Base-by-base conservation (phyloP, 2,797 vertebrate species). In the Steatocranus sp. region DNA sequence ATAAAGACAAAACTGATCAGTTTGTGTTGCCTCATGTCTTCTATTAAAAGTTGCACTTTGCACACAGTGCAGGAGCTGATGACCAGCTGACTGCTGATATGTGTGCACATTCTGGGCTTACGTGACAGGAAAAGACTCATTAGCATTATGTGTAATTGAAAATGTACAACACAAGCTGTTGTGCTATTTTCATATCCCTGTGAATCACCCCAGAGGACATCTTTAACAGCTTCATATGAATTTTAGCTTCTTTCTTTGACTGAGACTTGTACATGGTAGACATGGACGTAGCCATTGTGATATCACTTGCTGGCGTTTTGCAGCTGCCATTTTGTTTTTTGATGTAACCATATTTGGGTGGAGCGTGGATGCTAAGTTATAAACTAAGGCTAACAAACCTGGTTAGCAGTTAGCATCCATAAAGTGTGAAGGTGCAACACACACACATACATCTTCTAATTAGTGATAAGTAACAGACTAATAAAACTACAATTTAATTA, bases 1-100 rank as follows among this genome's bases (percentile, higher is more conserved):
- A 66, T 83, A n/a, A 91, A 93, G 58, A 81, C 83, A 34, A 83
- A 61, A 23, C 83, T 49, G 86, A 92, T 93, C 93, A 92, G 56
- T 75, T 63, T 85, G 85, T 46, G 20, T 88, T 36, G 61, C 83
- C 75, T 83, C 46, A 6, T 17, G 8, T 70, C 78, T 84, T 79
- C 74, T 54, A 56, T 78, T 86, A 76, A 83, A 91, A 86, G 81
- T 87, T 86, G 84, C 58, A 36, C 43, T 77, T 73, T 5, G 78
- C 83, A 79, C 38, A 75, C 36, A 51, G 75, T 49, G 81, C 78
- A 85, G 27, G 51, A 73, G 78, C 36, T 20, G 27, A 66, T 75
- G 30, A 14, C 63, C 79, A 53, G 73, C 76, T 79, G 80, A 87
- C 80, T 27, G 15, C 36, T 79, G 50, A 82, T 38, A 46, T 43